These are phyloP conservation scores for Eulemur coronatus DNA, from an alignment of 2,797 vertebrate genomes.

Conservation along the genomic window DNA sequence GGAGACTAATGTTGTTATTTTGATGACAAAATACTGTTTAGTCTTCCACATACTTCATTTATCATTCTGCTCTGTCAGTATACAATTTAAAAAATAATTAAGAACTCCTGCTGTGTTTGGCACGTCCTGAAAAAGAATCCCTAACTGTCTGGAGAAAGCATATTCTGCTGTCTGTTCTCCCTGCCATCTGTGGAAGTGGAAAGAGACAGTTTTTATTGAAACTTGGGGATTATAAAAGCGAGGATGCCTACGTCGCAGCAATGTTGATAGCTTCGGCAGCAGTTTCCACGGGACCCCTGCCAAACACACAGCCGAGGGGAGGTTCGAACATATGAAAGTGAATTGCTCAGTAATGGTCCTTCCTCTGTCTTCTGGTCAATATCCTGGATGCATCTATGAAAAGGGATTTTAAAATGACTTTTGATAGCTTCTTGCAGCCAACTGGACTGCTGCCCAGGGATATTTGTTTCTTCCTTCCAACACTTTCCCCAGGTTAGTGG, in stretches of 20 bases:
- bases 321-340: background rate
- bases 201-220: constrained; percentile 39
- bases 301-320: background rate
- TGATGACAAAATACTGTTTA: constrained; percentile 9
- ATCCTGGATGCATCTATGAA: background rate
- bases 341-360: background rate
- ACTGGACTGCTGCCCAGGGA: background rate
- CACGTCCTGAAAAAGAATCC: background rate
- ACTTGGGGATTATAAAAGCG: background rate
- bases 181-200: background rate
- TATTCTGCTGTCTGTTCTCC: background rate
- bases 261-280: background rate
- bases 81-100: constrained; percentile 27
- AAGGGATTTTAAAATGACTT: background rate
- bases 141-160: background rate
- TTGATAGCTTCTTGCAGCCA: background rate
- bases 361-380: background rate
- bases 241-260: background rate
- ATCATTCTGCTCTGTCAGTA: background rate
- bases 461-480: background rate
- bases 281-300: background rate
- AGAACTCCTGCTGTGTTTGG: background rate
- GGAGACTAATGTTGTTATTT: background rate
- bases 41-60: background rate
- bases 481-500: background rate